These are phyloP conservation scores for Yasuhikotakia modesta DNA, from an alignment of 2,797 vertebrate genomes.

Conservation along the genomic window DNA sequence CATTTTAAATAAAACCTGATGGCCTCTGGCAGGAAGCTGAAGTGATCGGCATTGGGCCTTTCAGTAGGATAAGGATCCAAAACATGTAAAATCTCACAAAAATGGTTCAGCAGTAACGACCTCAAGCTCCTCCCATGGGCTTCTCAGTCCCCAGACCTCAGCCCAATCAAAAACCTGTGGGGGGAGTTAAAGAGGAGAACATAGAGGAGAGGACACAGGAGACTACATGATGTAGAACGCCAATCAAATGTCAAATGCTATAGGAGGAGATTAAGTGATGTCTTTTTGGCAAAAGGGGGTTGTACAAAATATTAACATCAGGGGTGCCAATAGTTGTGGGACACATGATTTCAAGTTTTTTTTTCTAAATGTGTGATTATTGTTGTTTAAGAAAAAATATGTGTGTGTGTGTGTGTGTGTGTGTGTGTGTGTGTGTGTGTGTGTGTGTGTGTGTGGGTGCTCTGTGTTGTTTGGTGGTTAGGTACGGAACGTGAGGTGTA, in stretches of 20 bases:
- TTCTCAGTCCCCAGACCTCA: neutral
- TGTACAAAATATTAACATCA: no score
- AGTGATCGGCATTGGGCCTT: neutral
- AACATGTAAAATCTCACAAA: neutral
- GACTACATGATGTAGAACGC: neutral
- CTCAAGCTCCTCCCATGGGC: no score
- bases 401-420: no score
- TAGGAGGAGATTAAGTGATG: no score
- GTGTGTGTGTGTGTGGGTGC: no score
- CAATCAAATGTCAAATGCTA: no score
- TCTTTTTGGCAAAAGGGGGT: no score
- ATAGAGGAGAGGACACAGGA: neutral
- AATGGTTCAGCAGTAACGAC: neutral
- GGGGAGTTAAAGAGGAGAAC: neutral
- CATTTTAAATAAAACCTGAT: neutral
- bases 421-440: no score
- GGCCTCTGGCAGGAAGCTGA: neutral
- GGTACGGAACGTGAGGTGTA: slow-evolving; percentile 97
- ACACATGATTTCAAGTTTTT: no score
- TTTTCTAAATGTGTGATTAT: no score
- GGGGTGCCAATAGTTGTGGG: no score
- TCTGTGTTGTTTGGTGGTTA: slow-evolving; percentile 56
- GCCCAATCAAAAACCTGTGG: slow-evolving; percentile 9
- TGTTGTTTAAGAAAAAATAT: no score
- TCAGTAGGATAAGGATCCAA: neutral